Base-by-base conservation (phyloP, 1,140 invertebrate genomes). In the Hylaeus volcanicus region DNA sequence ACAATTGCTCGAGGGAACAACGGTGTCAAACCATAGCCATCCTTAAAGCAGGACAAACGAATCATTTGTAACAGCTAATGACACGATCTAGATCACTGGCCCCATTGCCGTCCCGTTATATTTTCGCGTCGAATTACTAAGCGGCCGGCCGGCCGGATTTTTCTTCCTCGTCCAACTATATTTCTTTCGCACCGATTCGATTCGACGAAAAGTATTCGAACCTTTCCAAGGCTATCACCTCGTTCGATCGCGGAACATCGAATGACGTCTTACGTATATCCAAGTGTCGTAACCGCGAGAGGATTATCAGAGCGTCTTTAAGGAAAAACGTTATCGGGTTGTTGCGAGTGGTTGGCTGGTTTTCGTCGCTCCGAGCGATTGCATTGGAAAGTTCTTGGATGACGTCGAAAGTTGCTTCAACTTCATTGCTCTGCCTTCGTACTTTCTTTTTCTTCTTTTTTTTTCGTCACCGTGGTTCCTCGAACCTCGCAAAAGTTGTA, bases 21-120 rank as follows among this genome's bases (percentile, higher is more conserved):
- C 12, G 45, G 11, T 14, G 41, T 14, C 39, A 53, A 39, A 70
- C 56, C 68, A n/a, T 4, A 9, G 37, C 11, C 41, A 3, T 56
- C 51, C 69, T 71, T 43, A 43, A 71, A 56, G 53, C 69, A 71
- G 71, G 56, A 80, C 79, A 74, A 83, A 80, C 79, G 77, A 80
- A 77, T 72, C 81, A 80, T 80, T 80, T 82, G 69, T 82, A 82
- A 61, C 68, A 79, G 77, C 81, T 80, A 83, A 83, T 81, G 79
- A 83, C 73, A 58, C 82, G 68, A 83, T 81, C 71, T 70, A 74
- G 79, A 70, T 79, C 72, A 73, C 53, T 51, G 60, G 37, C 48
- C 68, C 43, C 56, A 45, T 74, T 45, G 78, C 55, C 66, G 68
- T 81, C 71, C 72, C 69, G 65, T 55, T 81, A 82, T 84, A 84